A percentile compares a stretch with the other conserved stretches of the same genome.
phyloP scores from a whole-genome alignment of 2,797 vertebrate genomes.

The Heterohyrax brucei region DNA sequence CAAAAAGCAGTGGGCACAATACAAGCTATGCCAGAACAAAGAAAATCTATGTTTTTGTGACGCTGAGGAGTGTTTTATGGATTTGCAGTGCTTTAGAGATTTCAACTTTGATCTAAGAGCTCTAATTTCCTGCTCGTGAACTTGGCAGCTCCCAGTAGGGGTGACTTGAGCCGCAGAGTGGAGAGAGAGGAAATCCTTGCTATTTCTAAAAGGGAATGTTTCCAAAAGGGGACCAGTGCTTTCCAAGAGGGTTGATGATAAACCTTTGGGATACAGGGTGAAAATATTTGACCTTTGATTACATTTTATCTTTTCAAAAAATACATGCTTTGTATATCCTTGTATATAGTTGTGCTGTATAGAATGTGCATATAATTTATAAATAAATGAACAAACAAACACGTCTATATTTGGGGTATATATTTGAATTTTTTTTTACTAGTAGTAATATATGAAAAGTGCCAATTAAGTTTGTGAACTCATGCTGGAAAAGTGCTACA shows the following conservation, averaged over 20 bases:
- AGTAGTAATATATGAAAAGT: neutral
- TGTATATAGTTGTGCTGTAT: neutral
- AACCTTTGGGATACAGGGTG: neutral
- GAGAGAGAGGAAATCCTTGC: too few species aligned
- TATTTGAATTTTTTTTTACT: neutral
- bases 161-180: neutral
- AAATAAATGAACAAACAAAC: neutral
- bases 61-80: neutral
- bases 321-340: neutral
- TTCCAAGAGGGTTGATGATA: neutral
- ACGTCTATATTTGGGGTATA: neutral
- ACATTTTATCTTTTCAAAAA: slow-evolving; percentile 20
- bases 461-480: too few species aligned
- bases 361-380: neutral
- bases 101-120: neutral
- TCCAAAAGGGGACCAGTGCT: neutral
- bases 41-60: neutral
- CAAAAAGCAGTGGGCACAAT: neutral
- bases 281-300: neutral
- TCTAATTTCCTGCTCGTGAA: neutral
- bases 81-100: neutral
- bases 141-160: neutral
- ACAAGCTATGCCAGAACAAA: neutral
- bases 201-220: neutral
- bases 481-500: too few species aligned